Evolutionary conservation across 2,113 vertebrate genomes (phyloP), one percentile per base, ranked within the genome.

Genomic region (Pachycephala philippinensis): DNA sequence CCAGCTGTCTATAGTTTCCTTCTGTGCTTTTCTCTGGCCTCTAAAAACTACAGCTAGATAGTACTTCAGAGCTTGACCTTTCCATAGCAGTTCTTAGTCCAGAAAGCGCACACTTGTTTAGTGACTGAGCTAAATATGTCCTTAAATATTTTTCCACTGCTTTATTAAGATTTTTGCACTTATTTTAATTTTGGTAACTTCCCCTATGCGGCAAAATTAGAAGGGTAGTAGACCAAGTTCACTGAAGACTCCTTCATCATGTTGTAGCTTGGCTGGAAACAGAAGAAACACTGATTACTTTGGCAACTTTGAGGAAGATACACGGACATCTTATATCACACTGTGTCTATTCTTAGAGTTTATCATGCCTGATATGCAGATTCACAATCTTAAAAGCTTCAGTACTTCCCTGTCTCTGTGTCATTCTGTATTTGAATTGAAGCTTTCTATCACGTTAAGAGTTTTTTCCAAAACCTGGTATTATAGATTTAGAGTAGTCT

Each of bases 291-390:
- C 15, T 37, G 17, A 16, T 37, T 72, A 28, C 10, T 89, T 53
- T 3, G 12, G 17, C 12, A 50, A 47, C 30, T 66, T 64, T 7
- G 59, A 71, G 47, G 35, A 82, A 82, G 45, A 54, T 70, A 17
- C 10, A 5, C 6, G 2, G 39, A 5, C 9, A 20, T 71, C 69
- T 89, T 35, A 1, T 2, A 39, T 87, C 18, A 61, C 6, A 27
- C 0, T 2, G 0, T 88, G 35, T 7, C 49, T 57, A 10, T n/a
- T 53, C 50, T 39, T 53, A 23, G 39, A 65, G 59, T 66, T 77
- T 30, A 10, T 45, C 6, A 2, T 27, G 7, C 0, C 1, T 49
- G 30, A 49, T 53, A 28, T 2, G 8, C 17, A 79, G 27, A 52
- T 40, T 70, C 23, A 40, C 6, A 22, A 47, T 54, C 23, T 33